These are phyloP conservation scores for Peromyscus nudipes DNA, from an alignment of 2,797 vertebrate species.

Conservation along the genomic window DNA sequence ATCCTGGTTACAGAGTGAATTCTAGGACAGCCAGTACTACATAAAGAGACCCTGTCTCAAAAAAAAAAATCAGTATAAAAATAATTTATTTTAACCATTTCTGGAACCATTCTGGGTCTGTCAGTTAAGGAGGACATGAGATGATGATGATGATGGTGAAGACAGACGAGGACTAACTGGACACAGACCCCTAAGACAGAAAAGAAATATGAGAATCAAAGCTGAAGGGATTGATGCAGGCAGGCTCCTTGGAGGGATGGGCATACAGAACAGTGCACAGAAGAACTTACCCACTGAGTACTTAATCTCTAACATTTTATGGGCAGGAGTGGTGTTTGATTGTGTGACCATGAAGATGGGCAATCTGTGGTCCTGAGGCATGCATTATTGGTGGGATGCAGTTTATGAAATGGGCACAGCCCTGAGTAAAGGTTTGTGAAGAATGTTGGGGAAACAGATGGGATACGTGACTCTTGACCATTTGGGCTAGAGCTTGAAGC, in stretches of 20 bases:
- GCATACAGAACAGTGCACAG: background rate
- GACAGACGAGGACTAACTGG: background rate
- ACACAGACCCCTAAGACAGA: background rate
- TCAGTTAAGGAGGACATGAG: background rate
- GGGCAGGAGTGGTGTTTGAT: background rate
- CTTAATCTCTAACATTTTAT: constrained; percentile 53
- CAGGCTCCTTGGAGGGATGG: background rate
- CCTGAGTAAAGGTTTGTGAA: background rate
- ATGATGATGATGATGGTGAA: background rate
- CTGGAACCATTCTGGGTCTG: background rate
- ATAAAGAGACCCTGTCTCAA: background rate
- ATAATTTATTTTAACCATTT: background rate
- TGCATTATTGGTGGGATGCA: constrained; percentile 17
- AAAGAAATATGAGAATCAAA: background rate
- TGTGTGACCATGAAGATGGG: background rate
- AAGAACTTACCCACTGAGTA: background rate
- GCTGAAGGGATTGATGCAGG: background rate
- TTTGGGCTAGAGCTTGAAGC: constrained; percentile 1
- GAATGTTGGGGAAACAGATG: background rate
- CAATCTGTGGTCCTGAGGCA: background rate
- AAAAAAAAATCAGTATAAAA: background rate
- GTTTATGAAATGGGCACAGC: background rate
- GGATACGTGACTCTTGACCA: background rate
- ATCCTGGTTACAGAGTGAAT: background rate
- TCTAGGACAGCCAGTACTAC: background rate